Conservation (phyloP, 2,113 vertebrate genomes). For the Hippocampus guttulatus region DNA sequence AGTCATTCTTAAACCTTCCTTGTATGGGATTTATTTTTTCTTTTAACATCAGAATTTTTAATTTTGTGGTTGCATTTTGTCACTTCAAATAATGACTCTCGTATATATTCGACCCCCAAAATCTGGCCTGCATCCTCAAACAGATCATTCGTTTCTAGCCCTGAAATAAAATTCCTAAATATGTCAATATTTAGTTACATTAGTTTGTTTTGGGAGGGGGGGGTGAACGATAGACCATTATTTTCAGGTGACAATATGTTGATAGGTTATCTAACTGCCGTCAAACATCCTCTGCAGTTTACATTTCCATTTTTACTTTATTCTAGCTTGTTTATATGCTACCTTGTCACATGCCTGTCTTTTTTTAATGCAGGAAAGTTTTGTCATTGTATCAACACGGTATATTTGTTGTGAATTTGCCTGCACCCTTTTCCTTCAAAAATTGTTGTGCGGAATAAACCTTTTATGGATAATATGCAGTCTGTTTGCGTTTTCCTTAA, state of each 20-base stretch:
- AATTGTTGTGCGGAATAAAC: constrained; percentile 67
- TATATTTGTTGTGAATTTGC: constrained; percentile 46
- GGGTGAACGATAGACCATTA: too few species aligned
- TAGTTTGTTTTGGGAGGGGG: too few species aligned
- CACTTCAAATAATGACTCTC: too few species aligned
- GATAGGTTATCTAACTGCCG: constrained; percentile 46
- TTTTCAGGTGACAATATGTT: constrained; percentile 56
- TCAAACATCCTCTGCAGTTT: constrained; percentile 49
- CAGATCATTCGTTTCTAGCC: too few species aligned
- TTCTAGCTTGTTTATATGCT: constrained; percentile 37
- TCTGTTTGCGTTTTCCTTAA: neutral
- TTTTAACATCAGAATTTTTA: constrained; percentile 89
- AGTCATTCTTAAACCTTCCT: constrained; percentile 62
- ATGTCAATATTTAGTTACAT: too few species aligned
- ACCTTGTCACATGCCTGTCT: constrained; percentile 55
- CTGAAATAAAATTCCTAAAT: too few species aligned
- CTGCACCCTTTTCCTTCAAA: constrained; percentile 35
- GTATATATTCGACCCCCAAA: too few species aligned
- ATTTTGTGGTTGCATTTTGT: constrained; percentile 85
- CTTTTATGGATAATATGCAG: constrained; percentile 51
- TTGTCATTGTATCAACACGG: constrained; percentile 52
- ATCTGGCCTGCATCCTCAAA: too few species aligned
- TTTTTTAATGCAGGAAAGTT: constrained; percentile 52
- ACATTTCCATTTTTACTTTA: constrained; percentile 43
- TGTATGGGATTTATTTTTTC: constrained; percentile 80